Base-by-base conservation (phyloP, 2,888 invertebrate species). In the Thereva unica region DNA sequence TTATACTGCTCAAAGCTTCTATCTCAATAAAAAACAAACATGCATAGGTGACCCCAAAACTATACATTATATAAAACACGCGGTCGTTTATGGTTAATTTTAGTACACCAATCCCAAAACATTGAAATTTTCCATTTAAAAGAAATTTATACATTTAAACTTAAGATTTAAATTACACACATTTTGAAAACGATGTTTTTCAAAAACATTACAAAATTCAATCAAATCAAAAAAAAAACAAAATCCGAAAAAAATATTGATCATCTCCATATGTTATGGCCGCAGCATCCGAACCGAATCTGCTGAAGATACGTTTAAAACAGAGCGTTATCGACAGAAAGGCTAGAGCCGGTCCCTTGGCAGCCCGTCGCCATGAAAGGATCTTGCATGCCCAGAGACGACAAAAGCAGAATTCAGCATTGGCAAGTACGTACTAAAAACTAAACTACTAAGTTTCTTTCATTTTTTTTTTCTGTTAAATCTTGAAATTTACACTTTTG, bases 311-410 rank as follows among this genome's bases (percentile, higher is more conserved):
- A 83, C 89, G 93, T 74, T 87, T 93, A 80, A 94, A 93, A 85
- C 92, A 95, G 85, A 93, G 96, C 81, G 95, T 96, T 80, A 91
- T 94, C 85, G 95, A 96, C 83, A 89, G 95, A 74, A 89, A 96
- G 81, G 92, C 93, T 80, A 75, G 81, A 68, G 77, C 76, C 71
- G 95, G 95, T 80, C 95, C 96, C 75, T 88, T 95, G 82, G 91
- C 86, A 76, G 83, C 88, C 74, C 87, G 95, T 74, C 88, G 95
- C 73, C 93, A 90, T 81, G 89, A 89, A 76, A 85, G 87, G 73
- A 85, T 88, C 79, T 85, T 89, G 76, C 88, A 91, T 75, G 77
- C 84, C 73, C 85, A 83, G 71, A 82, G 85, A 78, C 83, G 83
- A 71, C 78, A 80, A 73, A 80, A 81, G 70, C 76, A 76, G 76